Evolutionary conservation across 2,113 vertebrate genomes (phyloP).

Genomic region (Papio anubis): DNA sequence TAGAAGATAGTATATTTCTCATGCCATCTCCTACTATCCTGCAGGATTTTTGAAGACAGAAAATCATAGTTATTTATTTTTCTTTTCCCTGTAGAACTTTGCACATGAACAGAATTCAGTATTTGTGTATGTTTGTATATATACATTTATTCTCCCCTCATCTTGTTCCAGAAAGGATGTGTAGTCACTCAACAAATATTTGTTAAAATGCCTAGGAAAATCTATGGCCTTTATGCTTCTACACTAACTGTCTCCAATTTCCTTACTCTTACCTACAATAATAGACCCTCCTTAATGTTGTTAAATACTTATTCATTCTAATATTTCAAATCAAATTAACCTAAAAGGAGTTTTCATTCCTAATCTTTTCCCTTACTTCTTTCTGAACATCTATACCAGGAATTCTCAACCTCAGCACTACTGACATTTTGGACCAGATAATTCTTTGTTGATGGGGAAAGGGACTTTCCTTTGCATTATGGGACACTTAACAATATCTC

Average conservation of each 20-base stretch:
- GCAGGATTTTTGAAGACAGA: not conserved
- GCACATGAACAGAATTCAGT: not conserved
- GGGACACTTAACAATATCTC: not conserved
- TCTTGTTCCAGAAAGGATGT: not conserved
- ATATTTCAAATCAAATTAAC: slow-evolving; percentile 31
- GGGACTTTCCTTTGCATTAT: not conserved
- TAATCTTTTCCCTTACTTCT: not conserved
- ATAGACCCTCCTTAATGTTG: not conserved
- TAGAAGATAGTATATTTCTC: not conserved
- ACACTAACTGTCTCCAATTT: not conserved
- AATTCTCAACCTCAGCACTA: not conserved
- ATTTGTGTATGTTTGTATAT: not conserved
- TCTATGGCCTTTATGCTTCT: not conserved
- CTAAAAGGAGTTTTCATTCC: not conserved
- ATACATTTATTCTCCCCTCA: not conserved
- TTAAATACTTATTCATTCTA: not conserved
- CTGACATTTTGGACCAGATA: not conserved
- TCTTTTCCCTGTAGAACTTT: slow-evolving; percentile 22
- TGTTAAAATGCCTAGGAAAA: slow-evolving; percentile 7
- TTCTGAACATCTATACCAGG: not conserved
- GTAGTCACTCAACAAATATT: not conserved
- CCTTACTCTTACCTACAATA: not conserved
- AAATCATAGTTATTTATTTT: not conserved
- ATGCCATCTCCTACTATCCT: not conserved
- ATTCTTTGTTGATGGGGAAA: not conserved